Percentiles rank a stretch among this genome's conserved stretches.
Evolutionary conservation across 2,888 invertebrate genomes (phyloP).

Genomic region (Leptinotarsa peninsularis): DNA sequence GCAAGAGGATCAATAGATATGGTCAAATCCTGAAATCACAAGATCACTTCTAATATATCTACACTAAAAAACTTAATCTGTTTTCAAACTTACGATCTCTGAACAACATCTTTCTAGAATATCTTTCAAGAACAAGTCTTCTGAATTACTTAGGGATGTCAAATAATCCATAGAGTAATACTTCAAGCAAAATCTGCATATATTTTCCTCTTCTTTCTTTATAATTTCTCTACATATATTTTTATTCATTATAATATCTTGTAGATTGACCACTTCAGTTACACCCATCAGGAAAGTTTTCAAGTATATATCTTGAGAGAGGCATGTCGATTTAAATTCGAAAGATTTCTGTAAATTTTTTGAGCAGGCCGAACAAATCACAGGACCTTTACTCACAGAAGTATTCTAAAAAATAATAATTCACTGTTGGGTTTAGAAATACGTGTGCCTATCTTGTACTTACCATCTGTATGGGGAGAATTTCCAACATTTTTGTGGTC

Average conservation of each 20-base stretch:
- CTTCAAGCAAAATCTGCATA: slow-evolving; percentile 32
- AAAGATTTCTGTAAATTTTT: slow-evolving; percentile 28
- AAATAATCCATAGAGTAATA: slow-evolving; percentile 3
- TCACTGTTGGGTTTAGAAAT: neutral
- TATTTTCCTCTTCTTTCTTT: slow-evolving; percentile 24
- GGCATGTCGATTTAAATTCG: slow-evolving; percentile 29
- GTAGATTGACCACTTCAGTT: slow-evolving; percentile 5
- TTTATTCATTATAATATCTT: slow-evolving; percentile 18
- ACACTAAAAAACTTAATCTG: neutral
- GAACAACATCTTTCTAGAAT: slow-evolving; percentile 29
- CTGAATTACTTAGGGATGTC: neutral
- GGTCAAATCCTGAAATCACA: slow-evolving; percentile 10
- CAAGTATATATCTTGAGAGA: slow-evolving; percentile 25
- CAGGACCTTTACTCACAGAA: neutral
- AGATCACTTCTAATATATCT: neutral
- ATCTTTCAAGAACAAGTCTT: slow-evolving; percentile 27
- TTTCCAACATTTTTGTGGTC: slow-evolving; percentile 14
- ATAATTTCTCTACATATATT: neutral
- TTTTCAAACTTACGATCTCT: slow-evolving; percentile 31
- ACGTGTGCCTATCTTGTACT: neutral
- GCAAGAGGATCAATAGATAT: neutral
- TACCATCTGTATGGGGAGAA: slow-evolving; percentile 11
- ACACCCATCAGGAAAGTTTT: slow-evolving; percentile 1
- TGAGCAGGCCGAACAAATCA: slow-evolving; percentile 20
- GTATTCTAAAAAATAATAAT: slow-evolving; percentile 6